Conservation (phyloP, 37 sponge, comb jelly and placozoan species). For the Lycopodina hypogea region DNA sequence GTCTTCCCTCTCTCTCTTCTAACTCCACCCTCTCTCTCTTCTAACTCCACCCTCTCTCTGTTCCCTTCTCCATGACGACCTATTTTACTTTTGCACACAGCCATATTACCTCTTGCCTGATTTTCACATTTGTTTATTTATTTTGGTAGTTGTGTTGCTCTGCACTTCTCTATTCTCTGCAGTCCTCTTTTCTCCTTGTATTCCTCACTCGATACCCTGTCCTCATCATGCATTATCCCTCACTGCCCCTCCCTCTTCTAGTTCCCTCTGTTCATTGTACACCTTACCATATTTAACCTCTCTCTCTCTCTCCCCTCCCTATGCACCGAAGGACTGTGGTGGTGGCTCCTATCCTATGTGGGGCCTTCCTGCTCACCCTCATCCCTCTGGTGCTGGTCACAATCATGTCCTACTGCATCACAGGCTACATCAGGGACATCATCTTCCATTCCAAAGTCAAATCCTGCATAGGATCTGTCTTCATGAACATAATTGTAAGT, state of each 20-base stretch:
- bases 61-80: neutral
- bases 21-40: too few species aligned
- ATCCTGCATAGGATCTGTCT: constrained; percentile 44
- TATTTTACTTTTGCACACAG: too few species aligned
- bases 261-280: neutral
- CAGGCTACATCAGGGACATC: constrained; percentile 76
- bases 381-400: constrained; percentile 50
- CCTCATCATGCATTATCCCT: too few species aligned
- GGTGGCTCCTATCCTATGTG: constrained; percentile 47
- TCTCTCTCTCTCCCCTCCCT: neutral
- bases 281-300: neutral
- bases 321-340: constrained; percentile 29
- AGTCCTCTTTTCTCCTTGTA: too few species aligned
- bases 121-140: too few species aligned
- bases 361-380: constrained; percentile 28
- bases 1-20: neutral
- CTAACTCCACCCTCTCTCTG: too few species aligned
- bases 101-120: too few species aligned
- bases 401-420: constrained; percentile 60
- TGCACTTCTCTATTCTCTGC: too few species aligned
- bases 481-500: constrained; percentile 53
- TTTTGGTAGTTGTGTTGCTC: too few species aligned
- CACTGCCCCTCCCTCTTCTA: neutral
- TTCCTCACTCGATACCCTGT: too few species aligned
- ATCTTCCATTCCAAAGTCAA: constrained; percentile 47